phyloP scores from a whole-genome alignment of 1,140 invertebrate genomes.

The Heliconius congener region DNA sequence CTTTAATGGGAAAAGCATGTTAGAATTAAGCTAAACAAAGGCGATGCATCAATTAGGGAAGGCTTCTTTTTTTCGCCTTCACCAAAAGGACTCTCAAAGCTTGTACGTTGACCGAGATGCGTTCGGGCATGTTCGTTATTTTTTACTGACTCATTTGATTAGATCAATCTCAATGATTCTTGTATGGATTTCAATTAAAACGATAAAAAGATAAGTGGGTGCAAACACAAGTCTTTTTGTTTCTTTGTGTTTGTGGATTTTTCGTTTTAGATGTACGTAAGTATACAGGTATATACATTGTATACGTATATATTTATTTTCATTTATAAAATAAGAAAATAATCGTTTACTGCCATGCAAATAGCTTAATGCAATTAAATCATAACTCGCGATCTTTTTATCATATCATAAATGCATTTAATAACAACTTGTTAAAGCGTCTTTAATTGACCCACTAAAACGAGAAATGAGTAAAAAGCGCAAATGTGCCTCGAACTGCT shows the following conservation, averaged over 20 bases:
- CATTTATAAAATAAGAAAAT: not conserved
- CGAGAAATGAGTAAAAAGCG: slow-evolving; percentile 25
- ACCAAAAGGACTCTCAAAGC: slow-evolving; percentile 74
- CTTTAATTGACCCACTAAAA: slow-evolving; percentile 39
- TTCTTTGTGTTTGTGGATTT: slow-evolving; percentile 22
- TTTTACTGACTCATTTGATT: slow-evolving; percentile 76
- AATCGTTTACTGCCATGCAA: slow-evolving; percentile 7
- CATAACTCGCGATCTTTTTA: slow-evolving; percentile 26
- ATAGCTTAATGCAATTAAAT: slow-evolving; percentile 10
- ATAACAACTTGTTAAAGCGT: slow-evolving; percentile 38
- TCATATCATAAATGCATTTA: slow-evolving; percentile 31
- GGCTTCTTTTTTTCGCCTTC: slow-evolving; percentile 62
- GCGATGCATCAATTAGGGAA: slow-evolving; percentile 79
- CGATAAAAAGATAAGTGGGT: slow-evolving; percentile 73
- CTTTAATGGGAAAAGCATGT: slow-evolving; percentile 81
- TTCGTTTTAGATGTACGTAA: slow-evolving; percentile 13
- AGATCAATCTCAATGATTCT: slow-evolving; percentile 77
- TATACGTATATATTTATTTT: not conserved
- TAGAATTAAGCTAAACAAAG: slow-evolving; percentile 81
- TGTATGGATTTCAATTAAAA: slow-evolving; percentile 78
- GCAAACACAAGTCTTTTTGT: slow-evolving; percentile 62
- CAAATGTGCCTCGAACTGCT: slow-evolving; percentile 37
- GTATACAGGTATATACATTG: not conserved
- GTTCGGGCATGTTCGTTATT: slow-evolving; percentile 66
- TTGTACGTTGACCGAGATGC: slow-evolving; percentile 72